A percentile compares a stretch with the other conserved stretches of the same genome.
phyloP scores from a whole-genome alignment of 2,888 invertebrate species.

The Philopedon plagiatum region DNA sequence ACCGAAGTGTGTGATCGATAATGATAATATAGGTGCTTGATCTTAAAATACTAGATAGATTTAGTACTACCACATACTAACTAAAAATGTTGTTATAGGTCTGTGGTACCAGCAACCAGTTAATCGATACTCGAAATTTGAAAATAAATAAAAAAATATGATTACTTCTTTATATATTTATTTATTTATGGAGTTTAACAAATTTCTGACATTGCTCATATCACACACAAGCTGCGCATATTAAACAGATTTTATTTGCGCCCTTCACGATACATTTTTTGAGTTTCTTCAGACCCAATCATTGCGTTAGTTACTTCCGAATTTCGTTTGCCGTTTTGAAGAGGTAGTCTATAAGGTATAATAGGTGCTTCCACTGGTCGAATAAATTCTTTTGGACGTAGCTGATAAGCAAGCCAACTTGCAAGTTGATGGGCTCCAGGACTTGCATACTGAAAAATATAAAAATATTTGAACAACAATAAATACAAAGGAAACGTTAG shows the following conservation, averaged over 20 bases:
- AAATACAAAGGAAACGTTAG: not conserved
- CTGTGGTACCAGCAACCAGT: too few relatives aligned
- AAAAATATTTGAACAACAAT: constrained; percentile 17
- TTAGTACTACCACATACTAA: too few relatives aligned
- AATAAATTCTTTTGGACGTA: constrained; percentile 61
- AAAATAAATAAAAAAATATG: too few relatives aligned
- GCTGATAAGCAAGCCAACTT: constrained; percentile 63
- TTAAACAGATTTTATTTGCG: constrained; percentile 37
- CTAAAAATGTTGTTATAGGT: too few relatives aligned
- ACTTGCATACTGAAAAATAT: constrained; percentile 55
- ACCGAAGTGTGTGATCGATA: too few relatives aligned
- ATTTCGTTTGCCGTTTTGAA: constrained; percentile 61
- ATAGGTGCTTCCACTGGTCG: constrained; percentile 59
- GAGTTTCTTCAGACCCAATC: constrained; percentile 63
- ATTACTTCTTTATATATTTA: not conserved
- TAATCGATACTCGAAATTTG: too few relatives aligned
- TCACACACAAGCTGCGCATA: not conserved
- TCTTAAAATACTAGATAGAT: too few relatives aligned
- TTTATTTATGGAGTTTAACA: constrained; percentile 40
- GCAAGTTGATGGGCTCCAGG: constrained; percentile 65
- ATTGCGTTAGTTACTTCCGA: constrained; percentile 65
- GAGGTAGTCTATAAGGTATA: constrained; percentile 59
- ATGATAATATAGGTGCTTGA: too few relatives aligned
- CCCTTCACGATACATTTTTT: constrained; percentile 64
- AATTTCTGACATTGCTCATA: constrained; percentile 29